Evolutionary conservation across 2,113 vertebrate genomes (phyloP), one percentile per base, ranked within the genome.

Genomic region (Coregonus clupeaformis): DNA sequence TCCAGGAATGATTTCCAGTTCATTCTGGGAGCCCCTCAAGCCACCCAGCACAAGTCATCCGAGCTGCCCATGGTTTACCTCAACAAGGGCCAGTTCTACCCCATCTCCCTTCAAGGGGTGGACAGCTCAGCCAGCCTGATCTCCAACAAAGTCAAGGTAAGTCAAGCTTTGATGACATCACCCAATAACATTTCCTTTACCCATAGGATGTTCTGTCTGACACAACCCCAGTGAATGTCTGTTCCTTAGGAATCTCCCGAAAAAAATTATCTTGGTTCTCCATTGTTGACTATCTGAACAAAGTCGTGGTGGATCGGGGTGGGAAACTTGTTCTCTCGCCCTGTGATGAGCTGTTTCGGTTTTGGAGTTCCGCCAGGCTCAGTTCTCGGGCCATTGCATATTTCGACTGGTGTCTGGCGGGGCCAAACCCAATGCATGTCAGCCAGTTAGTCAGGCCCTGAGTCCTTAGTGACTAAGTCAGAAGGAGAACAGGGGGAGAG

Each of bases 21-120:
- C 70, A 90, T 93, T 0, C 84, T 99, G 65, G 98, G 96, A 18
- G 93, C 97, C 69, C 96, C 97, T 7, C 92, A 95, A 86, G 97
- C 98, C 32, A 93, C 96, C 65, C 90, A 95, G 80, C 93, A 95
- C 89, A 99, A 98, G 79, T 92, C 93, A 1, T 95, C 94, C 0
- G 96, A 98, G 85, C 93, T 97, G 5, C 97, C 97, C 69, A 96
- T 98, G 96, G 96, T 97, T 76, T 99, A 99, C 90, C 94, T 99
- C 90, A 99, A 99, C 93, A 99, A 99, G 89, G 96, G 98, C 55
- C 98, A 99, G 91, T 99, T 99, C 93, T 99, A 99, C 88, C 97
- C 97, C 6, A 95, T 99, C 88, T 96, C 95, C 0, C 93, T 99
- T 69, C 90, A 96, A 72, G 96, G 94, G 12, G 89, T 95, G 45